Percentiles rank a stretch among this genome's conserved stretches.
Evolutionary conservation across 2,113 vertebrate species (phyloP).

Genomic region (Lanius collurio): DNA sequence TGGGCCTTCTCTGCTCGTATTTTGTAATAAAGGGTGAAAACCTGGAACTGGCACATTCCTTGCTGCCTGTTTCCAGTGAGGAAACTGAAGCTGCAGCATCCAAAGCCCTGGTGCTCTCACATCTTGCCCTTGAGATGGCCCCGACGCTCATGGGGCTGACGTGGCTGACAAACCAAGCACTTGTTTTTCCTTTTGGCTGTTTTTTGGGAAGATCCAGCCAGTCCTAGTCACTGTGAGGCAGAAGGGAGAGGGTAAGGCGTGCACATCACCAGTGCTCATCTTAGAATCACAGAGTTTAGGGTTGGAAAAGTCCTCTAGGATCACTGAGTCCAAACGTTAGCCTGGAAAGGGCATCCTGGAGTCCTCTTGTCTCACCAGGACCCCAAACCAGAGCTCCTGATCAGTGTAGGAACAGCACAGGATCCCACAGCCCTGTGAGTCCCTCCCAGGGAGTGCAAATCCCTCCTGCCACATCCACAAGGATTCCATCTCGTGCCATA

Average conservation of each 20-base stretch:
- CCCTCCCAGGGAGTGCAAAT: neutral
- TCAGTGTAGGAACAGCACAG: neutral
- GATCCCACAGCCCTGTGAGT: rapidly evolving
- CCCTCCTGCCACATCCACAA: neutral
- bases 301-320: too few species aligned
- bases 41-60: neutral
- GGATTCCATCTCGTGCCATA: neutral
- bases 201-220: neutral
- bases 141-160: rapidly evolving
- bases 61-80: neutral
- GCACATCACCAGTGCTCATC: neutral
- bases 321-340: neutral
- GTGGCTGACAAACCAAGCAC: neutral
- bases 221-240: neutral
- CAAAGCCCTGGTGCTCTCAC: neutral
- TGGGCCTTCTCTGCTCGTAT: neutral
- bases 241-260: neutral
- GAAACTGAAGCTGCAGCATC: neutral
- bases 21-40: neutral
- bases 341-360: neutral
- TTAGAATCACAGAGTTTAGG: neutral
- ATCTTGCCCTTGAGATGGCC: neutral
- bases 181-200: neutral
- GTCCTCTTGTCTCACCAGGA: rapidly evolving
- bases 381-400: neutral